Conservation (phyloP, 2,113 vertebrate species). For the Pelecanus crispus region DNA sequence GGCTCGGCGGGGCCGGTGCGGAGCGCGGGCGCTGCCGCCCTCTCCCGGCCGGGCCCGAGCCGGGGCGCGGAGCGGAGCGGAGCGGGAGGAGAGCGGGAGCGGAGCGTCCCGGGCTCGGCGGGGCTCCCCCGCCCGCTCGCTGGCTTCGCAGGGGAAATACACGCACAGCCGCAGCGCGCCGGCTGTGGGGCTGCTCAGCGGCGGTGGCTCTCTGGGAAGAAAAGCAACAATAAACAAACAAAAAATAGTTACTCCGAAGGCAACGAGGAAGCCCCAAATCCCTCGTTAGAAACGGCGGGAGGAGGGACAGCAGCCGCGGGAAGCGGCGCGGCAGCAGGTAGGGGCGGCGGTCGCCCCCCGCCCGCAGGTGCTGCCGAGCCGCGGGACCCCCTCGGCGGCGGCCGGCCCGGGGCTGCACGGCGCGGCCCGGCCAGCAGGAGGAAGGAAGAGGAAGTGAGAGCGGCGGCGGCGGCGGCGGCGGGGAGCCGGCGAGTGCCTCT, state of each 20-base stretch:
- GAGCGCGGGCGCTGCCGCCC: neutral
- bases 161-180: neutral
- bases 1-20: neutral
- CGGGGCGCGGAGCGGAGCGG: neutral
- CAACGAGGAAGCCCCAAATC: neutral
- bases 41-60: neutral
- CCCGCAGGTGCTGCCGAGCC: neutral
- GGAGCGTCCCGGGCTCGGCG: neutral
- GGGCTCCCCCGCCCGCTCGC: neutral
- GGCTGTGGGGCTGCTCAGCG: neutral
- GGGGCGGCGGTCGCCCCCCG: neutral
- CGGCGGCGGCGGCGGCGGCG: neutral
- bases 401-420: neutral
- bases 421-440: slow-evolving; percentile 68
- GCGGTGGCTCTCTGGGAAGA: neutral
- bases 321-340: neutral
- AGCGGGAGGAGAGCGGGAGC: neutral
- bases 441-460: slow-evolving; percentile 73
- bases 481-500: neutral
- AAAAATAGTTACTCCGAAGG: neutral
- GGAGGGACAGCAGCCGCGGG: neutral
- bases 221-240: no score
- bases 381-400: neutral
- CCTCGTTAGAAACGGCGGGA: neutral
- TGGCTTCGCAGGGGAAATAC: neutral